These are phyloP conservation scores for Diplodus puntazzo DNA, from an alignment of 2,797 vertebrate species.

Conservation along the genomic window DNA sequence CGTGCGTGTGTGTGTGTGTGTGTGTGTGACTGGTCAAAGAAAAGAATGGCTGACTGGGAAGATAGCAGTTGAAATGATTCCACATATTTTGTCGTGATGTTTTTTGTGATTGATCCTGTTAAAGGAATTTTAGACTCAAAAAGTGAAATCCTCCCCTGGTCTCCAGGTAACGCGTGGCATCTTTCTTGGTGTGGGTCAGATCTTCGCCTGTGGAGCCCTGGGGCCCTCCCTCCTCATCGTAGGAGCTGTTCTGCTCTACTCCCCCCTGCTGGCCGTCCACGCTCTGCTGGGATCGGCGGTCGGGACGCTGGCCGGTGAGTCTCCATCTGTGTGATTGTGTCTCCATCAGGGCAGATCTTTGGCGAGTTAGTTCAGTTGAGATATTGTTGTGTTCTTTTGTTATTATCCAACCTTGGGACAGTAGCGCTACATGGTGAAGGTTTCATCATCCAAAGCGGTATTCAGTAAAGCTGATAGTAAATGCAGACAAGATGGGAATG, in stretches of 20 bases:
- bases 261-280: conserved; percentile 79
- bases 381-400: background rate
- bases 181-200: conserved; percentile 84
- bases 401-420: too few species aligned
- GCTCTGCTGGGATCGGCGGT: conserved; percentile 81
- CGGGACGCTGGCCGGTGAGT: conserved; percentile 82
- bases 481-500: too few species aligned
- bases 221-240: conserved; percentile 83
- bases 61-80: background rate
- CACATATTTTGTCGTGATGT: background rate
- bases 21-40: background rate
- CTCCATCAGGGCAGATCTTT: conserved; percentile 9
- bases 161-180: conserved; percentile 80
- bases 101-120: background rate
- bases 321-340: conserved; percentile 6
- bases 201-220: conserved; percentile 80
- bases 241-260: conserved; percentile 80
- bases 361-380: background rate
- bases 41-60: background rate
- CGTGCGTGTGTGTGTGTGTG: background rate
- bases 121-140: background rate
- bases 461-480: too few species aligned
- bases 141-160: background rate
- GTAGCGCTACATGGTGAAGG: too few species aligned
- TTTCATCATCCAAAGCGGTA: too few species aligned